These are phyloP conservation scores for Latrodectus geometricus DNA, from an alignment of 1,140 invertebrate genomes.

Conservation along the genomic window DNA sequence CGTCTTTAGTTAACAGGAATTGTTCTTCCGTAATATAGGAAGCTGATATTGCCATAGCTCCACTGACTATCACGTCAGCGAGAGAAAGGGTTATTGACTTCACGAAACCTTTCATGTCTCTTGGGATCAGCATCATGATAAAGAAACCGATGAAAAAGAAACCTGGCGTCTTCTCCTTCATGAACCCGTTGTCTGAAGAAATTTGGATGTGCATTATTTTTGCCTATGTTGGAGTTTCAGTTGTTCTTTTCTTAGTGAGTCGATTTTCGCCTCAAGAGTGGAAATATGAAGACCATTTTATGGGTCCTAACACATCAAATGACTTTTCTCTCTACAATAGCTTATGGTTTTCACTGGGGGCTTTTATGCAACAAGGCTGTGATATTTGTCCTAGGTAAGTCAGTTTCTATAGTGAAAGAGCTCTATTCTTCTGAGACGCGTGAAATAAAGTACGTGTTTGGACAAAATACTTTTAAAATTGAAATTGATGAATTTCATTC, in stretches of 20 bases:
- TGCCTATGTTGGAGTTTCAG: conserved; percentile 95
- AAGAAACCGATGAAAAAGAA: conserved; percentile 95
- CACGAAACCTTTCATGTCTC: conserved; percentile 97
- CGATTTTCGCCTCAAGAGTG: conserved; percentile 96
- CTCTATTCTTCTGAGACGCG: too few relatives aligned
- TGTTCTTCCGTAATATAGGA: conserved; percentile 76
- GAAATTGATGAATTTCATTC: too few relatives aligned
- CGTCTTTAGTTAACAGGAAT: not conserved
- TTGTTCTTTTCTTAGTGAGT: conserved; percentile 94
- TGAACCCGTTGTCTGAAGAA: conserved; percentile 95
- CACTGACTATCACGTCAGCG: conserved; percentile 93
- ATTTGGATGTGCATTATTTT: conserved; percentile 98
- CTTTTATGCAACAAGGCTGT: conserved; percentile 98
- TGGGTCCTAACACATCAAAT: conserved; percentile 75
- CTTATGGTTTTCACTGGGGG: conserved; percentile 95
- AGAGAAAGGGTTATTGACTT: conserved; percentile 94
- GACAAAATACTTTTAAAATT: too few relatives aligned
- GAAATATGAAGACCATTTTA: conserved; percentile 72
- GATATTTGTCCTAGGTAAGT: conserved; percentile 92
- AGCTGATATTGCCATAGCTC: conserved; percentile 95
- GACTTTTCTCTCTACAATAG: conserved; percentile 91
- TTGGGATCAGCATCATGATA: conserved; percentile 97
- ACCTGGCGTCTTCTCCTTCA: conserved; percentile 91
- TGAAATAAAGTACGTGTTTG: too few relatives aligned
- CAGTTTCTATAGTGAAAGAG: not conserved